A percentile compares a stretch with the other conserved stretches of the same genome.
Evolutionary conservation across 1,140 invertebrate species (phyloP).

Genomic region (Asobara japonica): DNA sequence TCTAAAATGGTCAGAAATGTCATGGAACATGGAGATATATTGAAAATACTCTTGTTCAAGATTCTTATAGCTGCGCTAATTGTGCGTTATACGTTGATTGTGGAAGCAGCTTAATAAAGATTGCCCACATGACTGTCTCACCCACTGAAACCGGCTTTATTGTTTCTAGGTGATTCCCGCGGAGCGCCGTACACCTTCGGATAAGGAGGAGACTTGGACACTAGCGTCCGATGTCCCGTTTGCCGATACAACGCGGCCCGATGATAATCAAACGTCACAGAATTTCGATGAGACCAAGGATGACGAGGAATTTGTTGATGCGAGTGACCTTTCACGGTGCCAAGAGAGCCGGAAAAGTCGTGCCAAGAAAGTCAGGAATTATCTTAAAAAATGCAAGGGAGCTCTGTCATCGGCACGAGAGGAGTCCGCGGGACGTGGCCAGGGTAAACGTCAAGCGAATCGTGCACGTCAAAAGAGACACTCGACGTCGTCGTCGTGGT

Average conservation of each 20-base stretch:
- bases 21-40: no score
- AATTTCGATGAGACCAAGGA: conserved; percentile 18
- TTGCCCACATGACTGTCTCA: no score
- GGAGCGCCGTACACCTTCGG: conserved; percentile 48
- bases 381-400: conserved; percentile 64
- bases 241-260: background rate
- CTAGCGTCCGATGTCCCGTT: conserved; percentile 40
- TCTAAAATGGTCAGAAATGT: no score
- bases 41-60: no score
- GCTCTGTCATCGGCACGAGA: conserved; percentile 53
- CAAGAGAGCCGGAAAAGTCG: conserved; percentile 63
- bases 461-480: conserved; percentile 1
- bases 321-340: conserved; percentile 35
- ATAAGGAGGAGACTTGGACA: conserved; percentile 61
- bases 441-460: background rate
- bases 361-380: conserved; percentile 64
- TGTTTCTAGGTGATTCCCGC: conserved; percentile 60
- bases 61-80: no score
- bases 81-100: no score
- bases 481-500: conserved; percentile 32
- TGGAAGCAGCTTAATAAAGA: no score
- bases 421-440: conserved; percentile 37
- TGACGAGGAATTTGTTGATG: conserved; percentile 18
- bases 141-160: background rate
- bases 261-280: background rate